These are phyloP conservation scores for Scylla paramamosain DNA, from an alignment of 1,140 invertebrate genomes.

Conservation along the genomic window DNA sequence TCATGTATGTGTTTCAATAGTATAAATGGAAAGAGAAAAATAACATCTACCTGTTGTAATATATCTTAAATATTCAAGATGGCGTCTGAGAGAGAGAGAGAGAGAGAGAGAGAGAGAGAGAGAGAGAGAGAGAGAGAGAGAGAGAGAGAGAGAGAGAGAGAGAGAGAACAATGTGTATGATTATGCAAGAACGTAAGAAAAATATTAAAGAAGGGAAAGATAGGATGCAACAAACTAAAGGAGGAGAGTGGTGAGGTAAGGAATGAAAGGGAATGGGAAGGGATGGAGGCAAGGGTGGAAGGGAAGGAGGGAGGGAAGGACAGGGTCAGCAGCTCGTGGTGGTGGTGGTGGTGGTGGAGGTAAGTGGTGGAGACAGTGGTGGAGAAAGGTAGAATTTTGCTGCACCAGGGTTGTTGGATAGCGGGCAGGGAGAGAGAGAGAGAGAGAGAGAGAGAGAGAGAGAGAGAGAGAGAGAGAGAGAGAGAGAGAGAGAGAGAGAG, in stretches of 20 bases:
- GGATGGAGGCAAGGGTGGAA: not conserved
- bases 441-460: constrained; percentile 24
- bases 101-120: constrained; percentile 33
- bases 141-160: constrained; percentile 37
- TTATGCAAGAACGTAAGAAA: not conserved
- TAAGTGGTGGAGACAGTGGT: not conserved
- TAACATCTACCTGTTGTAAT: not conserved
- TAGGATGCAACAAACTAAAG: too few species aligned
- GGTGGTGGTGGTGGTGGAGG: not conserved
- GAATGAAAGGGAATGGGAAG: not conserved
- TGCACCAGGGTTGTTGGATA: not conserved
- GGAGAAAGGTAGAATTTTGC: too few species aligned
- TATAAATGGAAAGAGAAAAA: not conserved
- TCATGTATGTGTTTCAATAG: not conserved
- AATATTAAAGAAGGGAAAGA: not conserved
- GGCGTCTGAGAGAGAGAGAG: not conserved
- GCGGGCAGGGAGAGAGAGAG: not conserved
- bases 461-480: constrained; percentile 36
- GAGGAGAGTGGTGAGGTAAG: not conserved
- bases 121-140: not conserved
- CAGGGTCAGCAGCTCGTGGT: too few species aligned
- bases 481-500: constrained; percentile 28
- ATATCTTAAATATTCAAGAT: not conserved
- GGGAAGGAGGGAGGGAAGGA: not conserved
- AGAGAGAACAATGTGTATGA: not conserved